These are phyloP conservation scores for Rhorus exstirpatorius DNA, from an alignment of 2,888 invertebrate species.

Conservation along the genomic window DNA sequence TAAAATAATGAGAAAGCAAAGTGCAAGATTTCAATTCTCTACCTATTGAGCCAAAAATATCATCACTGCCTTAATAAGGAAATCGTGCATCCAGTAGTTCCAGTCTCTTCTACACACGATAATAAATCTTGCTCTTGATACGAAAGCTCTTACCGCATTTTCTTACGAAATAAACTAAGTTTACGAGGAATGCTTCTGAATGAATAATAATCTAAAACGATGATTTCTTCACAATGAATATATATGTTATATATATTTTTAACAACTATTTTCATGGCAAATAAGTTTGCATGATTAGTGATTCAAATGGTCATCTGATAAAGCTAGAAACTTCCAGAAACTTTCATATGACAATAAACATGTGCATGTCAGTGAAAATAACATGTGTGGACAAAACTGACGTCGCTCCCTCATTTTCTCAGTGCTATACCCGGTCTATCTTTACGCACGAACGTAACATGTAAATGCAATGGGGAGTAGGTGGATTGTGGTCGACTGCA, in stretches of 20 bases:
- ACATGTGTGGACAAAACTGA: constrained; percentile 24
- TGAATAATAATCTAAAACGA: no score
- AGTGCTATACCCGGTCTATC: constrained; percentile 11
- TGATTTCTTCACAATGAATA: not conserved
- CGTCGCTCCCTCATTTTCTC: constrained; percentile 16
- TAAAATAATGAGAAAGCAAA: no score
- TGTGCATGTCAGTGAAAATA: constrained; percentile 17
- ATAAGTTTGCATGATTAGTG: constrained; percentile 1
- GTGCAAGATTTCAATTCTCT: no score
- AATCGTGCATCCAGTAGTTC: no score
- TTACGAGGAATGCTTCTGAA: not conserved
- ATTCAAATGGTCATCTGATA: not conserved
- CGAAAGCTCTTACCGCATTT: no score
- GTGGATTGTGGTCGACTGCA: constrained; percentile 28
- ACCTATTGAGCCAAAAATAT: no score
- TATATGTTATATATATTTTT: not conserved
- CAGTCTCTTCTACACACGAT: no score
- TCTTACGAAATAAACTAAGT: no score
- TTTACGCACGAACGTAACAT: constrained; percentile 67
- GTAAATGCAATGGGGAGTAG: constrained; percentile 63
- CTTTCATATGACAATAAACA: not conserved
- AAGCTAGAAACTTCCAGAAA: not conserved
- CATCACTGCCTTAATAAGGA: no score
- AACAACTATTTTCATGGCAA: not conserved
- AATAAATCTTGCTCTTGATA: no score